A percentile compares a stretch with the other conserved stretches of the same genome.
Evolutionary conservation across 1,140 invertebrate genomes (phyloP).

Genomic region (Bactericera cockerelli): DNA sequence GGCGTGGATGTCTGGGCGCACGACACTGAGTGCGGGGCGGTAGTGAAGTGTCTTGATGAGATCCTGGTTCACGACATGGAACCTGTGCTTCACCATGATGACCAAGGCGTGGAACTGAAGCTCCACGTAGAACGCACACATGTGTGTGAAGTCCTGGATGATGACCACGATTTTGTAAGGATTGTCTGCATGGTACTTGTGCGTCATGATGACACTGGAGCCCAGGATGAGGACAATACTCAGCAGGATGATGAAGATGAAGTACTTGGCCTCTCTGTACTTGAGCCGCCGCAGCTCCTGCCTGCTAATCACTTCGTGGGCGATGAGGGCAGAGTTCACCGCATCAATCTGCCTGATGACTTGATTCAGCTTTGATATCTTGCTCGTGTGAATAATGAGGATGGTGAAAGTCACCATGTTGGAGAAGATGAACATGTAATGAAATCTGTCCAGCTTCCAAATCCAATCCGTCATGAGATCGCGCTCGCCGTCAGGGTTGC

Average conservation of each 20-base stretch:
- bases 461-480: background rate
- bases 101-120: background rate
- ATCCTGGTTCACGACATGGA: background rate
- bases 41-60: background rate
- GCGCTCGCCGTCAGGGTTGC: background rate
- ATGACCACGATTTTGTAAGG: background rate
- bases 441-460: background rate
- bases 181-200: background rate
- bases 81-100: background rate
- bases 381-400: background rate
- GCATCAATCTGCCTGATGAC: background rate
- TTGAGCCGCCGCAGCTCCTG: background rate
- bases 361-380: background rate
- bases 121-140: background rate
- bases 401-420: background rate
- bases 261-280: background rate
- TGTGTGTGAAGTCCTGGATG: background rate
- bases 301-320: background rate
- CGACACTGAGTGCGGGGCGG: background rate
- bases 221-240: background rate
- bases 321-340: background rate
- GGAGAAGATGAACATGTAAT: background rate
- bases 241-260: background rate
- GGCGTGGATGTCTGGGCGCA: background rate
- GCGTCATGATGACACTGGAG: background rate